Evolutionary conservation across 1,140 invertebrate genomes (phyloP).

Genomic region (Cydia strobilella): DNA sequence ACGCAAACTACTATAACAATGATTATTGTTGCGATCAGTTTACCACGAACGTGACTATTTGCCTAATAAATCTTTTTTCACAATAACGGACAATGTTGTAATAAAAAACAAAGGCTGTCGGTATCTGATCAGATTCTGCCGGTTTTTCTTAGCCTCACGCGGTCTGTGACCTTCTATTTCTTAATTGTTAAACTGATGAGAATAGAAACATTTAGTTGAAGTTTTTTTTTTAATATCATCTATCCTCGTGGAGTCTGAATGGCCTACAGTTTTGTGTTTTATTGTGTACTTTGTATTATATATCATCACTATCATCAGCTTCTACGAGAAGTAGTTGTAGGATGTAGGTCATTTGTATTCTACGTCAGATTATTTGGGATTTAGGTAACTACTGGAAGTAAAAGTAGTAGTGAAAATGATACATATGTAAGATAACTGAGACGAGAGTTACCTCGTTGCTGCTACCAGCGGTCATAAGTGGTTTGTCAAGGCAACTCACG

Average conservation of each 20-base stretch:
- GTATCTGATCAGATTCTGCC: conserved; percentile 20
- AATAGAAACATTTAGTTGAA: conserved; percentile 5
- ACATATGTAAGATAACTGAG: background rate
- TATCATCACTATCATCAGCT: too few relatives aligned
- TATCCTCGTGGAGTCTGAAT: background rate
- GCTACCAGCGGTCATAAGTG: background rate
- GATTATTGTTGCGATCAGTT: background rate
- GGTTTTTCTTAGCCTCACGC: conserved; percentile 4
- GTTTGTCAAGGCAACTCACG: conserved; percentile 8
- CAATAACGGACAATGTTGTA: conserved; percentile 21
- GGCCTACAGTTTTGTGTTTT: background rate
- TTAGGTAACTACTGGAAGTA: background rate
- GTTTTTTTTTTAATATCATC: background rate
- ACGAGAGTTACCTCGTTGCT: background rate
- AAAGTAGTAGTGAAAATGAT: background rate
- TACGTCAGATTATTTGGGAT: too few relatives aligned
- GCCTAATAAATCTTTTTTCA: conserved; percentile 18
- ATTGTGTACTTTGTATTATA: background rate
- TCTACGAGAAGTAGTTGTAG: too few relatives aligned
- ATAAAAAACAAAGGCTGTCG: conserved; percentile 30
- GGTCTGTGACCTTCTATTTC: conserved; percentile 14
- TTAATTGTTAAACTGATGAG: conserved; percentile 23
- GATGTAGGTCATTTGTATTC: too few relatives aligned
- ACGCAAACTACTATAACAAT: background rate
- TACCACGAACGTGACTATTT: background rate